Percentiles rank a stretch among this genome's conserved stretches.
phyloP scores from a whole-genome alignment of 2,797 vertebrate genomes.

The Halcyon badia region DNA sequence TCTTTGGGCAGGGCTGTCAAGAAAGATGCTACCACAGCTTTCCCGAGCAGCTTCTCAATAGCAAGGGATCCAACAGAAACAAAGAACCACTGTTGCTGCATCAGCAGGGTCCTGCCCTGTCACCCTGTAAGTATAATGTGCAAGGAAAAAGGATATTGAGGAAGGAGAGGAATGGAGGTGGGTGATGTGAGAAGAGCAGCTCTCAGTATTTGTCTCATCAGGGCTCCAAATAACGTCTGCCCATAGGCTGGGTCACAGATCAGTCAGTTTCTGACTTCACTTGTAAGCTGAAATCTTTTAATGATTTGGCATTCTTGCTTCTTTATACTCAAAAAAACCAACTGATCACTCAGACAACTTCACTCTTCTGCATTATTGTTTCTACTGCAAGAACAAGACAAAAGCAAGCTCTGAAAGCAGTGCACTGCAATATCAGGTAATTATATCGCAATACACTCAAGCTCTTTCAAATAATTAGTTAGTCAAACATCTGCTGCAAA shows the following conservation, averaged over 20 bases:
- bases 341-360: neutral
- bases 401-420: neutral
- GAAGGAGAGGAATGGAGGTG: neutral
- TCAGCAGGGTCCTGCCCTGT: neutral
- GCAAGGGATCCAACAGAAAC: neutral
- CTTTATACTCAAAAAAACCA: neutral
- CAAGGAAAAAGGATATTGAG: neutral
- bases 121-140: rapidly evolving
- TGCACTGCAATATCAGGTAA: neutral
- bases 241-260: neutral
- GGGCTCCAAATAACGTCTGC: neutral
- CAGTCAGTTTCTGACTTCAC: neutral
- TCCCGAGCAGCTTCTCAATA: neutral
- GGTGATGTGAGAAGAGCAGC: neutral
- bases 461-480: constrained; percentile 25
- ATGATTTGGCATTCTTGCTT: neutral
- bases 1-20: neutral
- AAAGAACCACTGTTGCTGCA: neutral
- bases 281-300: neutral
- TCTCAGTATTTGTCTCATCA: neutral
- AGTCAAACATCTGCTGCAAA: constrained; percentile 54
- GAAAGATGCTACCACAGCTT: neutral
- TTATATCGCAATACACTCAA: neutral
- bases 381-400: neutral
- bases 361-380: neutral